phyloP scores from a whole-genome alignment of 2,888 invertebrate genomes.

The Ennomos erosarius region DNA sequence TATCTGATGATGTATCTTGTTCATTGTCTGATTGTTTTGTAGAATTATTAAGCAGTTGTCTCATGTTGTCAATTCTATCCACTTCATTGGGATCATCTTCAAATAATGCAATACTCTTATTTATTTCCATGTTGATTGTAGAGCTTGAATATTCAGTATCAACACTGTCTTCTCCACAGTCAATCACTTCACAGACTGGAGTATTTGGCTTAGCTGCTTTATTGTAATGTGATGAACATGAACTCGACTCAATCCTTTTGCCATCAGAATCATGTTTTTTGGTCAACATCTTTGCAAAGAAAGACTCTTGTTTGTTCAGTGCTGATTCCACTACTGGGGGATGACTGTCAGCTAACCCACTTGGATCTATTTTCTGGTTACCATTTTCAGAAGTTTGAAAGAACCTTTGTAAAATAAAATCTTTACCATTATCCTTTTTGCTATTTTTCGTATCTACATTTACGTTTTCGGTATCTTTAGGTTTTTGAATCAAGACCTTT shows the following conservation, averaged over 20 bases:
- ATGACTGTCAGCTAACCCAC: not conserved
- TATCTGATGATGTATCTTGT: slow-evolving; percentile 21
- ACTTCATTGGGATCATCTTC: slow-evolving; percentile 69
- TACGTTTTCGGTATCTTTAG: slow-evolving; percentile 43
- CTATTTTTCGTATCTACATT: slow-evolving; percentile 37
- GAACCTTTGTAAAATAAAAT: slow-evolving; percentile 55
- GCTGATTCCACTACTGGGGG: slow-evolving; percentile 50
- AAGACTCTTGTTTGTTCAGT: slow-evolving; percentile 75
- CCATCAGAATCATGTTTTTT: slow-evolving; percentile 34
- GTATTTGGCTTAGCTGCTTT: slow-evolving; percentile 47
- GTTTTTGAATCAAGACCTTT: slow-evolving; percentile 48
- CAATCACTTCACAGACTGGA: slow-evolving; percentile 58
- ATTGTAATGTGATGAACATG: slow-evolving; percentile 22
- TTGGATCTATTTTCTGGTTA: slow-evolving; percentile 20
- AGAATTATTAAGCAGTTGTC: slow-evolving; percentile 62
- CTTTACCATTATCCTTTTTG: slow-evolving; percentile 54
- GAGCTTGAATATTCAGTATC: slow-evolving; percentile 74
- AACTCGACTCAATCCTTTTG: slow-evolving; percentile 32
- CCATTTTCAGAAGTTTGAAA: slow-evolving; percentile 39
- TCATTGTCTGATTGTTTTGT: slow-evolving; percentile 39
- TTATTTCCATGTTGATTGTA: slow-evolving; percentile 79
- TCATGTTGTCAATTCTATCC: slow-evolving; percentile 63
- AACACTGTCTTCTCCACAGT: slow-evolving; percentile 69
- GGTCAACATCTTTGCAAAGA: slow-evolving; percentile 75
- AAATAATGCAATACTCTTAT: slow-evolving; percentile 75